Conservation (phyloP, 1,140 invertebrate genomes). For the Bombus sibiricus region DNA sequence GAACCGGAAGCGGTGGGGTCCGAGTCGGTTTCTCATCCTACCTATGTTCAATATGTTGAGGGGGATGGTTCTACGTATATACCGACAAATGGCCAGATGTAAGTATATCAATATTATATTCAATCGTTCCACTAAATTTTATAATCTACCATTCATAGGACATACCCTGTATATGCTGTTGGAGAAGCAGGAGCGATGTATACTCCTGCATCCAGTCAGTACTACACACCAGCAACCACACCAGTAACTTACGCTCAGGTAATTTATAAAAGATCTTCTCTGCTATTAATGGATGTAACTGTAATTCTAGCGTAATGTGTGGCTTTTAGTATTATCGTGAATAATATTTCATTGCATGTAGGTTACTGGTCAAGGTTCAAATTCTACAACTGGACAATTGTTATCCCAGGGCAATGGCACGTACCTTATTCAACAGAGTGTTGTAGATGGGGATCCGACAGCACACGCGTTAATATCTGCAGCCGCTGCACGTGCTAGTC, state of each 20-base stretch:
- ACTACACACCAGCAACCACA: constrained; percentile 84
- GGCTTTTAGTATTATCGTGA: not conserved
- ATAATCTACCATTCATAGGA: constrained; percentile 81
- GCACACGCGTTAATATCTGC: constrained; percentile 84
- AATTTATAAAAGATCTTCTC: constrained; percentile 44
- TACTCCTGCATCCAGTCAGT: constrained; percentile 86
- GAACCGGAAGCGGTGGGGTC: constrained; percentile 83
- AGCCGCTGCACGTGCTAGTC: constrained; percentile 86
- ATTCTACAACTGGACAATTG: constrained; percentile 84
- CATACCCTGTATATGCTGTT: constrained; percentile 93
- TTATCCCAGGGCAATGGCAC: constrained; percentile 83
- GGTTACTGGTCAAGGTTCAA: constrained; percentile 80
- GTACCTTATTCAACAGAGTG: constrained; percentile 87
- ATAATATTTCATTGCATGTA: constrained; percentile 57
- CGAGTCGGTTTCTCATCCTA: constrained; percentile 84
- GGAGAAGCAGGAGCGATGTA: constrained; percentile 89
- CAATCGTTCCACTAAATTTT: not conserved
- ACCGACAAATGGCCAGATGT: constrained; percentile 87
- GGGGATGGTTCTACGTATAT: constrained; percentile 88
- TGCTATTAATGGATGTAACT: not conserved
- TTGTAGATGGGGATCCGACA: constrained; percentile 85
- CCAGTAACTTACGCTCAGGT: constrained; percentile 85
- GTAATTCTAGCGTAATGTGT: not conserved
- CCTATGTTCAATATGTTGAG: constrained; percentile 89
- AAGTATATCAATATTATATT: constrained; percentile 66